Conservation (phyloP, 2,888 invertebrate species). For the Nymphalis polychloros region DNA sequence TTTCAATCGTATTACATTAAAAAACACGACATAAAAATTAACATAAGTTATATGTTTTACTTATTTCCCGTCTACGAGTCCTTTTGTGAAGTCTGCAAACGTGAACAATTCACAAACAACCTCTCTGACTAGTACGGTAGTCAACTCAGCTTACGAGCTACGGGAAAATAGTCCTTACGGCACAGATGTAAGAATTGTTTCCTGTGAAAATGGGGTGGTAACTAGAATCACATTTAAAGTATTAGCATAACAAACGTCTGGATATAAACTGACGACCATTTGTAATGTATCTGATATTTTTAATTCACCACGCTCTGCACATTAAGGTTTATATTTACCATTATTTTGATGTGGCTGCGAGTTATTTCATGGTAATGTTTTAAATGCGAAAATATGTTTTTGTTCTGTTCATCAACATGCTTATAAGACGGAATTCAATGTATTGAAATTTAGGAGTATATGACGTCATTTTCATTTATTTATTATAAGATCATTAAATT, state of each 20-base stretch:
- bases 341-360: not conserved
- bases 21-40: not conserved
- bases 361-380: no score
- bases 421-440: no score
- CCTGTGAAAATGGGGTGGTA: not conserved
- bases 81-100: slow-evolving; percentile 2
- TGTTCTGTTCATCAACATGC: no score
- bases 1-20: not conserved
- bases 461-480: no score
- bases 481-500: no score
- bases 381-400: no score
- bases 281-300: not conserved
- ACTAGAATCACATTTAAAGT: slow-evolving; percentile 21
- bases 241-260: slow-evolving; percentile 22
- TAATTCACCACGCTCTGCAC: no score
- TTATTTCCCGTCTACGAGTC: slow-evolving; percentile 4
- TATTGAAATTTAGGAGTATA: no score
- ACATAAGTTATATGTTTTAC: slow-evolving; percentile 5
- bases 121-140: no score
- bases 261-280: not conserved
- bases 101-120: not conserved
- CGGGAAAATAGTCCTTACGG: not conserved
- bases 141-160: not conserved
- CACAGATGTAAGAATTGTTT: not conserved
- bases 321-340: not conserved